Evolutionary conservation across 2,888 invertebrate genomes (phyloP), one percentile per base, ranked within the genome.

Genomic region (Dione vanillae): DNA sequence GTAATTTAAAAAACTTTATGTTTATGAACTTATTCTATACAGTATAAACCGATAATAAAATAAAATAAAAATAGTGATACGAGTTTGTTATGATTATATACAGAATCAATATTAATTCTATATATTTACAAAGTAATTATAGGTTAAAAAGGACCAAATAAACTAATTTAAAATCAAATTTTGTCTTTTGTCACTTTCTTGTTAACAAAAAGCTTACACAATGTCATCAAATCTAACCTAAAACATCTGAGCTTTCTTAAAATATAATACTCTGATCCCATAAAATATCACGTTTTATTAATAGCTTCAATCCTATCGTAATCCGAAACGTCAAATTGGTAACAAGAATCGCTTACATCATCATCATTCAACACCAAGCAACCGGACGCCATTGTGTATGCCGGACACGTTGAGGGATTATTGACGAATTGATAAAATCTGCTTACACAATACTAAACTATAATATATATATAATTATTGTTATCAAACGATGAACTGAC

Each of bases 351-450:
- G 20, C 37, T 37, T 59, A 45, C 11, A 12, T 35, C 47, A 62
- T 37, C 51, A 14, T 54, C 37, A 62, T 59, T 43, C 68, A 68
- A 52, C 61, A 35, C 54, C 61, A 11, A 49, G 41, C 51, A 20
- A 49, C 59, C 59, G 47, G 61, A 61, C 66, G 61, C 37, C 61
- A 47, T 70, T 61, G 54, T 54, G 62, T 40, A 67, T 64, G 41
- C 58, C 41, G 41, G 16, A 16, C 56, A 56, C 71, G 67, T 64
- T 58, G 40, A 52, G 40, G 43, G 67, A 43, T 71, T 64, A 71
- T 71, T 64, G 71, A 67, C 45, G 62, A 51, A 49, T 64, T 64
- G 40, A 51, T 64, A 64, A n/a, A n/a, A 64, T 64, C 64, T 49
- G 64, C 37, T 49, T 49, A 51, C 62, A 37, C 47, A 62, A 62